Base-by-base conservation (phyloP, 2,797 vertebrate species). In the Emydoidea blandingii region DNA sequence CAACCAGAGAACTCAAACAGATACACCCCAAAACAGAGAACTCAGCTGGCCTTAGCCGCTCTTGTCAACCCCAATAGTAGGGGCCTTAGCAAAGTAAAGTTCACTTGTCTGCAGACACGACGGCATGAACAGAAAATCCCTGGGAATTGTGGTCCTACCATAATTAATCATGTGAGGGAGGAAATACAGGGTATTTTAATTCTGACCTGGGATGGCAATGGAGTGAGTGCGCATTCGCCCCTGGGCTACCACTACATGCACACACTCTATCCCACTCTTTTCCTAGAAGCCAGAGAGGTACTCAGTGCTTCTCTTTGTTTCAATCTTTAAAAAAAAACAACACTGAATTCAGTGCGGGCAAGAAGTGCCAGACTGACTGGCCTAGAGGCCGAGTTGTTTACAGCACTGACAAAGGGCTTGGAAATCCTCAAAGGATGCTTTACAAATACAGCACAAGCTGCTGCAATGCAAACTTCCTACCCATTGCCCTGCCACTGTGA, bases 311-410 rank as follows among this genome's bases (percentile, higher is more conserved):
- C n/a, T 72, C 65, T 37, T 37, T 72, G n/a, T 72, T 72, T 41
- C 21, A 72, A 25, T 23, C 3, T 41, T 72, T 54, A 3, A 50
- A 52, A 53, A 50, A 15, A 72, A 25, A 4, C 0, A 44, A 34
- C 21, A 7, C 31, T 57, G 25, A 50, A 47, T 6, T 2, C 1
- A 23, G 57, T 65, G 37, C 0, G 14, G 37, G 86, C 84, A 88
- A 57, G 37, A 74, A 10, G 12, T 3, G 5, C 59, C 79, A 85
- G 9, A 92, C 68, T 0, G 0, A 27, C 41, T 19, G 11, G 47
- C 79, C 54, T 83, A 41, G 11, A 78, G 16, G 50, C 1, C 47
- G 15, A 81, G 65, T 10, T 31, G 41, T 74, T 25, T 44, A 25
- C 25, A 25, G 21, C 72, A 74, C 37, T 14, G 10, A 41, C 37